Percentiles rank a stretch among this genome's conserved stretches.
These are phyloP conservation scores for Macrosteles quadrilineatus DNA, from an alignment of 1,140 invertebrate species.

Conservation along the genomic window DNA sequence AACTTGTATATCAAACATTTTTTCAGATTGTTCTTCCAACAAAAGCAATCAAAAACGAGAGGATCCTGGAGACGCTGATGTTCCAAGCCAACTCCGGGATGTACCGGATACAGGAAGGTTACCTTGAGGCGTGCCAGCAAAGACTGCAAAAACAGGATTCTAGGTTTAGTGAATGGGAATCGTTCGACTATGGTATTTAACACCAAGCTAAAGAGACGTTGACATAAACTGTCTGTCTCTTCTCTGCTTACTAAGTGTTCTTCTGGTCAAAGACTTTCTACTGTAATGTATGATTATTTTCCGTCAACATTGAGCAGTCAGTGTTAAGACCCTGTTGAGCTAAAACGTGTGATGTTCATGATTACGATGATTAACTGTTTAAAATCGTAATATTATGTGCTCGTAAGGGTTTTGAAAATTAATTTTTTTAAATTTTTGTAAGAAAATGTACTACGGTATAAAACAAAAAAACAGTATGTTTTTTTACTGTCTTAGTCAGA, in stretches of 20 bases:
- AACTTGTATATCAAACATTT: too few species aligned
- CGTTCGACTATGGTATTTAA: slow-evolving; percentile 59
- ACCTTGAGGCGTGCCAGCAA: slow-evolving; percentile 83
- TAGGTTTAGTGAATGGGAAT: slow-evolving; percentile 75
- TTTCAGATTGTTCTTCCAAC: slow-evolving; percentile 83
- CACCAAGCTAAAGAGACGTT: slow-evolving; percentile 33
- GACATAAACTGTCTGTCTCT: slow-evolving; percentile 25
- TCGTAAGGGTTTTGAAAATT: too few species aligned
- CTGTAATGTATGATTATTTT: not conserved
- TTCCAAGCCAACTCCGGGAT: slow-evolving; percentile 91
- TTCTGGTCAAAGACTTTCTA: slow-evolving; percentile 22
- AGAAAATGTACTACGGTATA: too few species aligned
- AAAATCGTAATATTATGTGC: too few species aligned
- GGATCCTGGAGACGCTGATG: slow-evolving; percentile 90
- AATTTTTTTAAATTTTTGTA: too few species aligned
- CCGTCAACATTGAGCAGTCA: not conserved
- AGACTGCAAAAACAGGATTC: slow-evolving; percentile 85
- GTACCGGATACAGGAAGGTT: slow-evolving; percentile 86
- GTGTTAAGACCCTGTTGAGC: not conserved
- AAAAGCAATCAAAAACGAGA: slow-evolving; percentile 90
- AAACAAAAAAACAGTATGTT: too few species aligned
- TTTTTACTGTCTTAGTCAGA: too few species aligned
- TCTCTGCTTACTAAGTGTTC: slow-evolving; percentile 7
- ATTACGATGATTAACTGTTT: too few species aligned
- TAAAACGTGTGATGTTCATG: not conserved